Base-by-base conservation (phyloP, 2,797 vertebrate species). In the Rallus crepitans region DNA sequence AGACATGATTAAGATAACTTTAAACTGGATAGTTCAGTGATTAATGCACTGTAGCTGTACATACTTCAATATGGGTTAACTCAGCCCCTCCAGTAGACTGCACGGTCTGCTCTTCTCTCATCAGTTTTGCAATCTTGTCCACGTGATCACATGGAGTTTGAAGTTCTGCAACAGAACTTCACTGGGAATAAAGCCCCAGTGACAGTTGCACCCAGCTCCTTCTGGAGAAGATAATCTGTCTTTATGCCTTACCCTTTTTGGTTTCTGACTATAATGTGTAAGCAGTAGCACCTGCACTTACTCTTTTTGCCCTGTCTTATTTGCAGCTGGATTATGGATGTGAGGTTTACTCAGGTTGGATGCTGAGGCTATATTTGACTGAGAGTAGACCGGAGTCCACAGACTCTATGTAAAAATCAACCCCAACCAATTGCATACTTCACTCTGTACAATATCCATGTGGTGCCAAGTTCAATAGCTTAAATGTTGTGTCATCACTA, bases 391-490 rank as follows among this genome's bases (percentile, higher is more conserved):
- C 77, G 89, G 83, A 93, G 21, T 30, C 25, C 59, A 59, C 9
- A 18, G 53, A 65, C 76, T 64, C 48, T 56, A 60, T 15, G 33
- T 16, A 70, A 64, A 89, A 90, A 40, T 37, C 85, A 75, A 39
- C 8, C 60, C 71, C 57, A 71, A 25, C 17, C 45, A 92, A 35
- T 1, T 63, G 30, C 70, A 63, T 66, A 40, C n/a, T 33, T 61
- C 24, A 17, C 18, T 35, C 45, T 50, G 40, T 59, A 73, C 55
- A 79, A 86, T 65, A 56, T 31, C 28, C 55, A 57, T 7, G 35
- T 64, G 75, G 37, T 88, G 59, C 65, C 92, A 94, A 96, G 75
- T 92, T 93, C 89, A 93, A 75, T 21, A 64, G 82, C 47, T 93
- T 53, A 63, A 78, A 59, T 30, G 52, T 55, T 89, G 31, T 73